Conservation (phyloP, 1,140 invertebrate genomes). For the Melanaphis sacchari region DNA sequence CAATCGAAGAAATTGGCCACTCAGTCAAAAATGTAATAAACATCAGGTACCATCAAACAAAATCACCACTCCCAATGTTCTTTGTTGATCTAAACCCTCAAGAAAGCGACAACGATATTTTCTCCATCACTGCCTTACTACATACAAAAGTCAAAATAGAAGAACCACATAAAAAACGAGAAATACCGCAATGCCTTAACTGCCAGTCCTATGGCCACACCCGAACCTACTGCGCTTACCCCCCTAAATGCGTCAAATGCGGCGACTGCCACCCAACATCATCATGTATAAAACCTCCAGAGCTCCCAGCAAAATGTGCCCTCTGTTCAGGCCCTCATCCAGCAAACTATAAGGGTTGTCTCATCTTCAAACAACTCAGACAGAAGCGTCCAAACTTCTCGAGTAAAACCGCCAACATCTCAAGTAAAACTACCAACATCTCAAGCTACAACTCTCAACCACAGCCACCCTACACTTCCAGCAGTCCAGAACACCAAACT, state of each 20-base stretch:
- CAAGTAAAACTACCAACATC: too few relatives aligned
- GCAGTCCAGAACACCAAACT: too few relatives aligned
- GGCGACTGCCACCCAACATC: neutral
- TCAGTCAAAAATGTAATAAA: conserved; percentile 1
- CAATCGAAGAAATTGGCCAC: conserved; percentile 26
- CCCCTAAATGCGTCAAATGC: neutral
- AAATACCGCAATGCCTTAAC: conserved; percentile 31
- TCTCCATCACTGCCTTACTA: neutral
- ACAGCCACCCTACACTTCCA: too few relatives aligned
- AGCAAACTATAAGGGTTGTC: too few relatives aligned
- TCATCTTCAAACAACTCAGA: too few relatives aligned
- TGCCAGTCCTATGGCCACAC: conserved; percentile 23
- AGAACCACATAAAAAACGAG: neutral
- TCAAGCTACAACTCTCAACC: too few relatives aligned
- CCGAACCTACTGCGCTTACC: conserved; percentile 10
- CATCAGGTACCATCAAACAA: conserved; percentile 23
- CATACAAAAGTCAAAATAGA: conserved; percentile 18
- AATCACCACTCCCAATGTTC: neutral
- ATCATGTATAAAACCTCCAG: conserved; percentile 41
- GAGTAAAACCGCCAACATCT: too few relatives aligned
- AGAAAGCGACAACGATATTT: neutral
- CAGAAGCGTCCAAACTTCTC: too few relatives aligned
- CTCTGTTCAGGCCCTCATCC: neutral
- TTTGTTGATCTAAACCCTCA: neutral
- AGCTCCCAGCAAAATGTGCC: conserved; percentile 15